Percentiles rank a stretch among this genome's conserved stretches.
Conservation (phyloP, 2,888 invertebrate genomes). For the Plusia festucae region DNA sequence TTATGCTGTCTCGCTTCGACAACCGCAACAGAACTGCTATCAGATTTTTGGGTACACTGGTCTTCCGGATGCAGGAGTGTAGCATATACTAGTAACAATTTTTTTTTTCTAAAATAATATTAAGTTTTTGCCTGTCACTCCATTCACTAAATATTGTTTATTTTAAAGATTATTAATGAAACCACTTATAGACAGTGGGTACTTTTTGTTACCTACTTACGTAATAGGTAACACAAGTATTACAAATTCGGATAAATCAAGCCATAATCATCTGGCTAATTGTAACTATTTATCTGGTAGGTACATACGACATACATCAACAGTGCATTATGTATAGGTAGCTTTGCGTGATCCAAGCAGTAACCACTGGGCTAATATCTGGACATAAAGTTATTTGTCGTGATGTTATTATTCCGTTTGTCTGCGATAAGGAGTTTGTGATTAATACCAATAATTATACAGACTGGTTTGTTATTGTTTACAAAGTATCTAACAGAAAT, state of each 20-base stretch:
- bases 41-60: no score
- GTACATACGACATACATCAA: not conserved
- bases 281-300: not conserved
- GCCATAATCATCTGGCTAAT: not conserved
- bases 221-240: not conserved
- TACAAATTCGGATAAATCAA: not conserved
- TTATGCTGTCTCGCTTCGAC: no score
- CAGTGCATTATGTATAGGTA: not conserved
- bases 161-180: no score
- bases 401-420: constrained; percentile 51
- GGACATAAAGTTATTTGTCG: constrained; percentile 51
- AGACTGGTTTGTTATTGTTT: constrained; percentile 28
- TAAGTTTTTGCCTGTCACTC: no score
- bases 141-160: no score
- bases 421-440: constrained; percentile 38
- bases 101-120: no score
- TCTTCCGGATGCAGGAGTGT: no score
- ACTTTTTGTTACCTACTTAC: not conserved
- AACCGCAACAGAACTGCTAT: no score
- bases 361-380: constrained; percentile 40
- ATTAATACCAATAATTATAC: constrained; percentile 50
- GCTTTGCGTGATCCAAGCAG: constrained; percentile 31
- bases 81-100: no score
- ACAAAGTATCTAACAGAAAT: constrained; percentile 31
- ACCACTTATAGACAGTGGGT: not conserved